phyloP scores from a whole-genome alignment of 1,140 invertebrate species.

The Drosophila ercepeae region DNA sequence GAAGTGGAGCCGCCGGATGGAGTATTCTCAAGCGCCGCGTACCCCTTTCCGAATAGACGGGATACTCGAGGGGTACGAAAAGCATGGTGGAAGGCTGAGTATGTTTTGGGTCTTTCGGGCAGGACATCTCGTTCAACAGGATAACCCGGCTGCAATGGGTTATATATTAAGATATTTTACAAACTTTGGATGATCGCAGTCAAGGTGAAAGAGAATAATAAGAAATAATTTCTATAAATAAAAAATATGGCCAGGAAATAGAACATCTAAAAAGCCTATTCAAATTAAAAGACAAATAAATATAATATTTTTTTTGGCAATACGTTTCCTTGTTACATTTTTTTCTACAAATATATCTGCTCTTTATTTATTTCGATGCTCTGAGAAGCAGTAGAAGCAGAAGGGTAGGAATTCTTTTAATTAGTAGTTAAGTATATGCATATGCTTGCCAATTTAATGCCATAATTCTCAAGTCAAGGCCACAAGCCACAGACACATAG shows the following conservation, averaged over 20 bases:
- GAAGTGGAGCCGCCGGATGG: slow-evolving; percentile 86
- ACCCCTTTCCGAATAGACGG: slow-evolving; percentile 85
- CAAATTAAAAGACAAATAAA: too few relatives aligned
- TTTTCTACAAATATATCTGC: too few relatives aligned
- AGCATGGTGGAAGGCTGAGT: slow-evolving; percentile 87
- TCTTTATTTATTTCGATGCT: too few relatives aligned
- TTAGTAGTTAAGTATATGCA: neutral
- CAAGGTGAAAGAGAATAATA: too few relatives aligned
- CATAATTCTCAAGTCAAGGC: slow-evolving; percentile 45
- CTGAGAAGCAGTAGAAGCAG: too few relatives aligned
- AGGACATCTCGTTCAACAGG: slow-evolving; percentile 86
- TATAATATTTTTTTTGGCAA: too few relatives aligned
- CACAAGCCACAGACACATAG: slow-evolving; percentile 30
- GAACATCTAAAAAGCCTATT: too few relatives aligned
- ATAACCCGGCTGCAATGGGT: slow-evolving; percentile 75
- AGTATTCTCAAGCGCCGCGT: slow-evolving; percentile 85
- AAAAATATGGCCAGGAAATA: too few relatives aligned
- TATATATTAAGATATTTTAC: slow-evolving; percentile 69
- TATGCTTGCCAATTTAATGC: slow-evolving; percentile 15
- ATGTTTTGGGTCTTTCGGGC: slow-evolving; percentile 90
- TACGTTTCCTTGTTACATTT: too few relatives aligned
- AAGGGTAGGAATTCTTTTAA: neutral
- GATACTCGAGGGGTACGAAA: slow-evolving; percentile 88
- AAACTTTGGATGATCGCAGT: slow-evolving; percentile 51
- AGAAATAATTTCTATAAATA: too few relatives aligned